Evolutionary conservation across 2,113 vertebrate species (phyloP), one percentile per base, ranked within the genome.

Genomic region (Pseudorectes ferrugineus): DNA sequence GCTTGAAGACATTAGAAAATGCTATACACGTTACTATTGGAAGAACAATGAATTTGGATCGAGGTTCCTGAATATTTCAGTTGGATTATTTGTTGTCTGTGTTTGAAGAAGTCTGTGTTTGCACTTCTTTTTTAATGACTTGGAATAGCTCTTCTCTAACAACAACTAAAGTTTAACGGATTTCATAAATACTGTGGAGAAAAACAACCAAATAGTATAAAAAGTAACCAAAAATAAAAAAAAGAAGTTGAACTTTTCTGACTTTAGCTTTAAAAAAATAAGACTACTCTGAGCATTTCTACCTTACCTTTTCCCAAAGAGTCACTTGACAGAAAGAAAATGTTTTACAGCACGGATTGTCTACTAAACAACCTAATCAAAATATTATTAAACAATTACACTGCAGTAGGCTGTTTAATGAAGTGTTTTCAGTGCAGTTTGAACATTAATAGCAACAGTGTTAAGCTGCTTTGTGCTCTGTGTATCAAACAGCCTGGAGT

Each of bases 321-420:
- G 74, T 98, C 92, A 85, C 75, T 96, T 85, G 94, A 90, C 63
- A 97, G 80, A 95, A 97, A 97, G 95, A 97, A 94, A 97, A 92
- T 96, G 93, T 96, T 98, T 96, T 97, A 95, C 94, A 97, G 85
- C 78, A 96, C 96, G 78, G 82, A 96, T 93, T 98, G 97, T 97
- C 96, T 97, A 96, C 98, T 97, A 98, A 98, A 98, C 96, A 98
- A 97, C 96, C 97, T 98, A 98, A 98, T 98, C 98, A 98, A 98
- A 98, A 98, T 98, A 98, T 98, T 98, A 99, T 98, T 98, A 98
- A 98, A 98, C 97, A 98, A 98, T 98, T 98, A 98, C 97, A 98
- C 94, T 95, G 91, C 97, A 98, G 97, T 97, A 97, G 97, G 97
- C 96, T 98, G 97, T 98, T 98, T 98, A 98, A 98, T 99, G 97